Conservation (phyloP, 2,888 invertebrate species). For the Sesamia inferens region DNA sequence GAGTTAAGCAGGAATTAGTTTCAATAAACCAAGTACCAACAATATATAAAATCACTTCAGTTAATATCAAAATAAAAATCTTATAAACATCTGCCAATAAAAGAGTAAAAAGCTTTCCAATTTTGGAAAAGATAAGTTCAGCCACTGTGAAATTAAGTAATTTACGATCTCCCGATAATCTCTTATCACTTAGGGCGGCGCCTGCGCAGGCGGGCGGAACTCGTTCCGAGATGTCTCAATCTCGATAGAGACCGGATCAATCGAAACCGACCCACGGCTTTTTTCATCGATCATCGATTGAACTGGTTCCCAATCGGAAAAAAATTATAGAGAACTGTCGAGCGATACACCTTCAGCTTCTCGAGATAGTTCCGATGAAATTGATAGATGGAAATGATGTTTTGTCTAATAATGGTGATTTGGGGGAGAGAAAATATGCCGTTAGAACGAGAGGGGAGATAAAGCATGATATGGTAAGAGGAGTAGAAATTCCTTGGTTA, state of each 20-base stretch:
- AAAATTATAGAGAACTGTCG: constrained; percentile 71
- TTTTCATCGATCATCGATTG: constrained; percentile 84
- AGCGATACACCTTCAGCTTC: constrained; percentile 62
- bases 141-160: constrained; percentile 56
- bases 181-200: constrained; percentile 66
- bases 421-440: constrained; percentile 42
- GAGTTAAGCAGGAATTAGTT: neutral
- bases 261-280: constrained; percentile 84
- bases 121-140: constrained; percentile 38
- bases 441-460: constrained; percentile 36
- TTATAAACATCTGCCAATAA: constrained; percentile 31
- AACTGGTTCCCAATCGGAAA: constrained; percentile 82
- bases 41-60: neutral
- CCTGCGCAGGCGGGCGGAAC: constrained; percentile 79
- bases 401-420: constrained; percentile 63
- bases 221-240: constrained; percentile 89
- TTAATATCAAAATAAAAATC: constrained; percentile 3
- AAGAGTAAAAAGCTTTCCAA: constrained; percentile 40
- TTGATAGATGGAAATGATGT: constrained; percentile 66
- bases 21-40: too few relatives aligned
- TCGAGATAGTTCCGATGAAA: constrained; percentile 59
- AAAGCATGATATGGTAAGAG: constrained; percentile 18
- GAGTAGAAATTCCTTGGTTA: constrained; percentile 9
- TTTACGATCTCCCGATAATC: constrained; percentile 61
- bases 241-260: constrained; percentile 86